Conservation (phyloP, 2,888 invertebrate genomes). For the Octodonta nipae region DNA sequence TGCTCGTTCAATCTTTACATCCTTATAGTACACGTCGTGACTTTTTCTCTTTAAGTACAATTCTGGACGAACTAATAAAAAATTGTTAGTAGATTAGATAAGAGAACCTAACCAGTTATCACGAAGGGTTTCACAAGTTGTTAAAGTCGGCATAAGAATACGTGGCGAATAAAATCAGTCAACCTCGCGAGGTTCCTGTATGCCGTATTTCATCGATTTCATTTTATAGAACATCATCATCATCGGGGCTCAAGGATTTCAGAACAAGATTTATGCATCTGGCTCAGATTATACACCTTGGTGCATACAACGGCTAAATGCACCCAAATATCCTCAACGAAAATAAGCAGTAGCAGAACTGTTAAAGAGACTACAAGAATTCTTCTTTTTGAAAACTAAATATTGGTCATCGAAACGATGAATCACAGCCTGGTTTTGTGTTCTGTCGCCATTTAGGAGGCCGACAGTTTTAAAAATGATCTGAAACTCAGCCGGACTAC, state of each 20-base stretch:
- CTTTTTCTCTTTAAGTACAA: conserved; percentile 26
- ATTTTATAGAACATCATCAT: no score
- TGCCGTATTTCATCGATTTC: no score
- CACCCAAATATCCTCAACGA: conserved; percentile 19
- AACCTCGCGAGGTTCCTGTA: no score
- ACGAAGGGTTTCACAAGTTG: conserved; percentile 4
- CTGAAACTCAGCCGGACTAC: conserved; percentile 18
- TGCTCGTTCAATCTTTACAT: conserved; percentile 24
- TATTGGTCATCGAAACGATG: conserved; percentile 39
- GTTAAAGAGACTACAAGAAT: conserved; percentile 26
- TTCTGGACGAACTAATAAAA: conserved; percentile 29
- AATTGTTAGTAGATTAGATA: conserved; percentile 10
- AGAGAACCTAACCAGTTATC: conserved; percentile 11
- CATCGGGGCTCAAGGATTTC: no score
- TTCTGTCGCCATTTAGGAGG: conserved; percentile 26
- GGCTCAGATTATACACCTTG: no score
- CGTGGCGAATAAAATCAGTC: no score
- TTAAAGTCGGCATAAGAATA: no score
- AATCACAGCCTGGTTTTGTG: conserved; percentile 43
- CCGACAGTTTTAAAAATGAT: conserved; percentile 21
- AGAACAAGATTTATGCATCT: no score
- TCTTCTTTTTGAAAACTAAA: conserved; percentile 36
- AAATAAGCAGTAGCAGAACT: conserved; percentile 26
- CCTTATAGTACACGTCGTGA: conserved; percentile 23
- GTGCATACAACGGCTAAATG: conserved; percentile 21